Conservation (phyloP, 2,797 vertebrate genomes). For the Lithobates sylvaticus region DNA sequence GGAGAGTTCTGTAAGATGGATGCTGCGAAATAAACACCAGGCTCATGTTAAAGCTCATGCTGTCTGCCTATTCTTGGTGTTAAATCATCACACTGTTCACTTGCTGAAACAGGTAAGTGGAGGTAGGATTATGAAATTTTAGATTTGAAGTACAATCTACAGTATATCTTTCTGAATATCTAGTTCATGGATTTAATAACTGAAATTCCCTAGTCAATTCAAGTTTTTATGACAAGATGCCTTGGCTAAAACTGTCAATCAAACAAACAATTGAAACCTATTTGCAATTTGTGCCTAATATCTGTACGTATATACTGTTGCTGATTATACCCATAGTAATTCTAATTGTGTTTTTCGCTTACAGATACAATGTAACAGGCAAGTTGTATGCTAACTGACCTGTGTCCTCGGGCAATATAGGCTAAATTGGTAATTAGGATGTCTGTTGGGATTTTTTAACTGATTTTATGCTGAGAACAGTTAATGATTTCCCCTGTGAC, state of each 20-base stretch:
- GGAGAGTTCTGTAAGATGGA: too few species aligned
- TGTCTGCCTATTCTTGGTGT: too few species aligned
- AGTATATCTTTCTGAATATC: background rate
- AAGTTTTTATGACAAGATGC: background rate
- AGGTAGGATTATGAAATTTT: background rate
- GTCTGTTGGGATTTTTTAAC: slow-evolving; percentile 5
- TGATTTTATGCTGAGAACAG: background rate
- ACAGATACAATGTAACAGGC: background rate
- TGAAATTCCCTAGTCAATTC: background rate
- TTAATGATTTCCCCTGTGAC: background rate
- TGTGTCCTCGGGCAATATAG: slow-evolving; percentile 3
- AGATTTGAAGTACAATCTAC: background rate
- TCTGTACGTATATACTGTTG: background rate
- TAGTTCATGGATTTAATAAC: too few species aligned
- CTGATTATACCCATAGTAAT: background rate
- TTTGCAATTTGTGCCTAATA: background rate
- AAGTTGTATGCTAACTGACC: background rate
- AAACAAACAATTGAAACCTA: background rate
- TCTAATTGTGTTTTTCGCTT: background rate
- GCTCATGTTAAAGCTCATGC: too few species aligned
- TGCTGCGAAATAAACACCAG: too few species aligned
- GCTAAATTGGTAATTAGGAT: slow-evolving; percentile 4
- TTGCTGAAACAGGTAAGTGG: background rate
- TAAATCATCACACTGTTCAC: too few species aligned
- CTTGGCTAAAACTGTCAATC: background rate